A percentile compares a stretch with the other conserved stretches of the same genome.
phyloP scores from a whole-genome alignment of 1,140 invertebrate species.

The Vanessa atalanta region DNA sequence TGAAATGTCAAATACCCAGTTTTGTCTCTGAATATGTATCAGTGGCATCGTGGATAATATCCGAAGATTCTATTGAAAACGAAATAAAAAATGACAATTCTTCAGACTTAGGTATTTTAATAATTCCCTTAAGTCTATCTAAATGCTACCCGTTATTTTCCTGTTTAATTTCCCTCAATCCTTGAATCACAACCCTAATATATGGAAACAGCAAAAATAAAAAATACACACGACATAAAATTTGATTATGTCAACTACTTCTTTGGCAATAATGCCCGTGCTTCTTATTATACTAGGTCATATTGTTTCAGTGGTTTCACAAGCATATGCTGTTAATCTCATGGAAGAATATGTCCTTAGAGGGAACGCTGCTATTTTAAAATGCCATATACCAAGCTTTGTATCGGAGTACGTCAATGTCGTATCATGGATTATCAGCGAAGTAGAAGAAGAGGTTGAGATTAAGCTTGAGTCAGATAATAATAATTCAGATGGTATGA shows the following conservation, averaged over 20 bases:
- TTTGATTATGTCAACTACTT: conserved; percentile 7
- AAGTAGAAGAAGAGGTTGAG: conserved; percentile 74
- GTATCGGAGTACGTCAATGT: conserved; percentile 93
- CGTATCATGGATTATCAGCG: conserved; percentile 91
- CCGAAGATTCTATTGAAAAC: conserved; percentile 77
- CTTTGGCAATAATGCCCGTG: conserved; percentile 21
- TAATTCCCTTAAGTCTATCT: conserved; percentile 11
- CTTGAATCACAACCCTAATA: not conserved
- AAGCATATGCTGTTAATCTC: conserved; percentile 93
- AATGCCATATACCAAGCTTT: conserved; percentile 96
- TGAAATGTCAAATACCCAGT: conserved; percentile 93
- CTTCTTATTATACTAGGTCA: conserved; percentile 41
- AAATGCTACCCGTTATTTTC: conserved; percentile 1
- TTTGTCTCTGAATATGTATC: conserved; percentile 92
- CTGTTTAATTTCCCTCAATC: not conserved
- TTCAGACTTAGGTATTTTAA: conserved; percentile 59
- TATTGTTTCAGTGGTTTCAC: conserved; percentile 91
- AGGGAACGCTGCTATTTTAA: conserved; percentile 93
- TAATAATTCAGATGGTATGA: conserved; percentile 85
- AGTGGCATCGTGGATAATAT: conserved; percentile 89
- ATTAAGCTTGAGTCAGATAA: conserved; percentile 82
- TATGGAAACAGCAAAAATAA: not conserved
- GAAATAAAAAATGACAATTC: conserved; percentile 67
- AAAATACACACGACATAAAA: not conserved
- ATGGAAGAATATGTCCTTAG: conserved; percentile 95